Evolutionary conservation across 1,140 invertebrate species (phyloP), one percentile per base, ranked within the genome.

Genomic region (Epicauta chinensis): DNA sequence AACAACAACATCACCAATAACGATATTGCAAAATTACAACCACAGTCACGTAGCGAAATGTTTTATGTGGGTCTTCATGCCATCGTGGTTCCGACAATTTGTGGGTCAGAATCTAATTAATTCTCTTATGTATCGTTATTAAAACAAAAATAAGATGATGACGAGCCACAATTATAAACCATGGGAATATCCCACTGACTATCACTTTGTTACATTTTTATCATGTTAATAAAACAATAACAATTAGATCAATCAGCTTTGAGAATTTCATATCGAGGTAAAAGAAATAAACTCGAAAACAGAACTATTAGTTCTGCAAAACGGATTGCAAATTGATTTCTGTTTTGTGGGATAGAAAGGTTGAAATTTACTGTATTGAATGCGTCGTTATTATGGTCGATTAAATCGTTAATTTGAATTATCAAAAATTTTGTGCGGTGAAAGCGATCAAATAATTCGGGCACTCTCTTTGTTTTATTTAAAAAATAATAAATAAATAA

Each of bases 1-100:
- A n/a, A n/a, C n/a, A n/a, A n/a, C n/a, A n/a, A n/a, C n/a, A n/a
- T n/a, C n/a, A n/a, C n/a, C n/a, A n/a, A n/a, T n/a, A 44, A 31
- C 15, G 23, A 44, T 35, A 11, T 35, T 35, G 32, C 30, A 34
- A 15, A 34, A 35, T 34, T 45, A 16, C 23, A 15, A 45, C 16
- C 43, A 35, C 14, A n/a, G 29, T n/a, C 11, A 15, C 6, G 38
- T 40, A 14, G 5, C 16, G 16, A 6, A 5, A 14, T 9, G 14
- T 16, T 14, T 13, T 45, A 47, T 47, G 45, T 47, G 45, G 45
- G 45, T 47, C 45, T 47, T 23, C 15, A 37, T 47, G 45, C 38
- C 45, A 47, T 47, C 45, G 38, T 37, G 45, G 35, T 35, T 36
- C 35, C 34, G 36, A 47, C 35, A 47, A 37, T 38, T 47, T 37